Evolutionary conservation across 2,113 vertebrate species (phyloP).

Genomic region (Oncorhynchus kisutch): DNA sequence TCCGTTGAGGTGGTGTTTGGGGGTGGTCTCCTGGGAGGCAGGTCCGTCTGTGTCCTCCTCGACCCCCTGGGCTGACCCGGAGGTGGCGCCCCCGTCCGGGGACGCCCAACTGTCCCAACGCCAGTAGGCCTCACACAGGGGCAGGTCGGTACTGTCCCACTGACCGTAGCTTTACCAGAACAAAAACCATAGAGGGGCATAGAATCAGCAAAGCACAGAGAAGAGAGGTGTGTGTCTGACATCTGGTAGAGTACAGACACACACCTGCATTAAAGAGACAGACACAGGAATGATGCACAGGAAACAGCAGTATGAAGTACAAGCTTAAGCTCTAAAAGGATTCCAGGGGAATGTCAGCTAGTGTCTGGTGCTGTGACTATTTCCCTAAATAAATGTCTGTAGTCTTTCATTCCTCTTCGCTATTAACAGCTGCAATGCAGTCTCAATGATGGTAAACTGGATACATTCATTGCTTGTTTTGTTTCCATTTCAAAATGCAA

Average conservation of each 20-base stretch:
- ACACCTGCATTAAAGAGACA: slow-evolving; percentile 28
- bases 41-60: slow-evolving; percentile 60
- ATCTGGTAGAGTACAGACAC: slow-evolving; percentile 46
- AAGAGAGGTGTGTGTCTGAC: slow-evolving; percentile 62
- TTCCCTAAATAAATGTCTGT: too few relatives aligned
- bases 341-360: neutral
- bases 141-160: slow-evolving; percentile 88
- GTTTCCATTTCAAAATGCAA: too few relatives aligned
- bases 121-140: slow-evolving; percentile 90
- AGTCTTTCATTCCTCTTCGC: too few relatives aligned
- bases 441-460: too few relatives aligned
- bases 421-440: too few relatives aligned
- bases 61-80: slow-evolving; percentile 65
- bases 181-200: slow-evolving; percentile 70
- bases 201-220: slow-evolving; percentile 59
- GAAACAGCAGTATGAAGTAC: slow-evolving; percentile 14
- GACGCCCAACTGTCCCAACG: slow-evolving; percentile 80
- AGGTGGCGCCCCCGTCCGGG: slow-evolving; percentile 66
- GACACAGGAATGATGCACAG: slow-evolving; percentile 16
- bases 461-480: neutral
- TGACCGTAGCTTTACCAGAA: slow-evolving; percentile 90
- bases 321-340: neutral
- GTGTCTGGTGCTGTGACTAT: too few relatives aligned
- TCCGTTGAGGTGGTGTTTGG: slow-evolving; percentile 80
- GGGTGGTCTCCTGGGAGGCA: slow-evolving; percentile 67